Evolutionary conservation across 2,113 vertebrate species (phyloP), one percentile per base, ranked within the genome.

Genomic region (Equus przewalskii): DNA sequence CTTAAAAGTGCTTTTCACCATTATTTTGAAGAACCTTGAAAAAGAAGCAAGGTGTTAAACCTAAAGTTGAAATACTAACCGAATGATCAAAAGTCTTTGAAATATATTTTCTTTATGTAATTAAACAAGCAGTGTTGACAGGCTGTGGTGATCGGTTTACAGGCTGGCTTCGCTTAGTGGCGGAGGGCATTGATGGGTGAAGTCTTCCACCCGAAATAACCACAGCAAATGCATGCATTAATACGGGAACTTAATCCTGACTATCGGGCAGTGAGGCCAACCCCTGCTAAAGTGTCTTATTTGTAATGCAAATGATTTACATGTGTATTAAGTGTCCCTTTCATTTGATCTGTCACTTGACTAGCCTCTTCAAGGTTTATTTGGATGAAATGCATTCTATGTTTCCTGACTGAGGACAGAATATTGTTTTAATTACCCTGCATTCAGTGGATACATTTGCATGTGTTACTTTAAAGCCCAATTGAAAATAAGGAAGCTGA

Each of bases 281-380:
- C 90, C 90, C 86, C 98, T 98, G 97, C 98, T 98, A 94, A 97
- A 98, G 97, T 98, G 98, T 98, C 98, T 98, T 97, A 97, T 98
- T 98, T 98, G 98, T 98, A 98, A 98, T 98, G 98, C 98, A 98
- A 98, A 98, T 99, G 98, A 98, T 98, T 99, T 98, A 98, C 98
- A 88, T 97, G 92, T 98, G 98, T 98, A 99, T 98, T 97, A 98
- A 97, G 96, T 97, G 97, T 98, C 89, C 96, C 89, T 97, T 97
- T 96, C 89, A 90, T 96, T 75, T 95, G 89, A 96, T 97, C 96
- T 96, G 95, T 96, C 94, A 87, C 94, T 97, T 96, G 95, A 91
- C 93, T 90, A 84, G 67, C 30, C 76, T 95, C 93, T 96, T 93
- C 46, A 26, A 72, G 90, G 69, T 41, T 97, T 87, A 73, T 92